A percentile compares a stretch with the other conserved stretches of the same genome.
These are phyloP conservation scores for Orientallactaga bullata DNA, from an alignment of 2,113 vertebrate genomes.

Conservation along the genomic window DNA sequence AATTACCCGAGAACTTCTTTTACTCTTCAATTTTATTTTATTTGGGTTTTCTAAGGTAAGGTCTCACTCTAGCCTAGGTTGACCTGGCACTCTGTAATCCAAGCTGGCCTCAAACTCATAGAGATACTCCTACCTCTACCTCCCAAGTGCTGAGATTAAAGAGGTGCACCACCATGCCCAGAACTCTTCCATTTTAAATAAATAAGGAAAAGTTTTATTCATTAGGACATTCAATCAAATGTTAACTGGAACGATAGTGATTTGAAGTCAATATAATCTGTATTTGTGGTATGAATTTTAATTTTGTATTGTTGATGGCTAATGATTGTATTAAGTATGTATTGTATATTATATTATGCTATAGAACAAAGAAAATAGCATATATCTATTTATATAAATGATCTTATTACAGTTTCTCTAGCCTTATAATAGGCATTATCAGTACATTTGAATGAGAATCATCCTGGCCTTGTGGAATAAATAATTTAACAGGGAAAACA, in stretches of 20 bases:
- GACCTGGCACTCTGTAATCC: too few species aligned
- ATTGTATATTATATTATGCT: background rate
- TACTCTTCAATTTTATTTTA: background rate
- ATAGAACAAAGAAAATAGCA: background rate
- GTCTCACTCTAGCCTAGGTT: too few species aligned
- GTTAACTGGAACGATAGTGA: constrained; percentile 26
- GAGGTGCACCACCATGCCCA: too few species aligned
- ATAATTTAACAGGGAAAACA: background rate
- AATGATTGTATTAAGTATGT: background rate
- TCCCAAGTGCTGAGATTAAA: too few species aligned
- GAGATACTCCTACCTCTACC: too few species aligned
- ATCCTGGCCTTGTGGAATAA: background rate
- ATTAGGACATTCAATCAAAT: constrained; percentile 17
- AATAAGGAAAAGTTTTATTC: background rate
- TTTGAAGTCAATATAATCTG: background rate
- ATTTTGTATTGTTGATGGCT: constrained; percentile 39
- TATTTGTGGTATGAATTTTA: constrained; percentile 27
- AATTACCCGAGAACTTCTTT: background rate
- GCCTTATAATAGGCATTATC: background rate
- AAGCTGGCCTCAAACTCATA: too few species aligned
- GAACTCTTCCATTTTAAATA: background rate
- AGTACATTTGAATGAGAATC: background rate
- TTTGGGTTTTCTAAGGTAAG: too few species aligned
- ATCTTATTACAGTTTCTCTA: background rate
- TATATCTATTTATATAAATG: background rate